phyloP scores from a whole-genome alignment of 2,797 vertebrate genomes.

The Hapalemur alaotrensis region DNA sequence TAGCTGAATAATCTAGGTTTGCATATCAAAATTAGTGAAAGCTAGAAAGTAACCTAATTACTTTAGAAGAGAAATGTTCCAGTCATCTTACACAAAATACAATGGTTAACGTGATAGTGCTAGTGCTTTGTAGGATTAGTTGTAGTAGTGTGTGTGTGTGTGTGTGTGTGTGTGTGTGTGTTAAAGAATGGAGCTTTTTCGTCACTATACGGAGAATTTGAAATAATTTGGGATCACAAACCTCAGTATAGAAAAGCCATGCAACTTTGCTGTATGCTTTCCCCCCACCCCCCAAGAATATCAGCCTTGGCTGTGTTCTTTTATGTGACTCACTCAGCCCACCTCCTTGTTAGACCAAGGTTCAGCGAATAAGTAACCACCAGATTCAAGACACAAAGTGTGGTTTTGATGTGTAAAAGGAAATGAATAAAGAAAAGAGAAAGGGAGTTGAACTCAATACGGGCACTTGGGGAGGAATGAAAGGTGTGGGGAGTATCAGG shows the following conservation, averaged over 20 bases:
- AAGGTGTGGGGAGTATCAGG: background rate
- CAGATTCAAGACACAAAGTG: background rate
- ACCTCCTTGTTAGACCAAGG: slow-evolving; percentile 16
- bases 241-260: background rate
- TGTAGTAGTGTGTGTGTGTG: background rate
- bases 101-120: background rate
- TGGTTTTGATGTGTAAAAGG: background rate
- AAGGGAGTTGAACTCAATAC: rapidly evolving
- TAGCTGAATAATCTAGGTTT: background rate
- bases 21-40: background rate
- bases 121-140: background rate
- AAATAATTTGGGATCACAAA: background rate
- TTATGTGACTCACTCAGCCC: background rate
- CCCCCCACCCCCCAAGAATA: background rate
- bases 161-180: no score
- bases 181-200: background rate
- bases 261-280: background rate
- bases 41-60: background rate
- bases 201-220: background rate
- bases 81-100: background rate
- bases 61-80: background rate
- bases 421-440: background rate
- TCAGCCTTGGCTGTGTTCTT: background rate
- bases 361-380: background rate
- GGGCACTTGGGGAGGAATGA: background rate